Conservation (phyloP, 2,113 vertebrate species). For the Prunella fulvescens region DNA sequence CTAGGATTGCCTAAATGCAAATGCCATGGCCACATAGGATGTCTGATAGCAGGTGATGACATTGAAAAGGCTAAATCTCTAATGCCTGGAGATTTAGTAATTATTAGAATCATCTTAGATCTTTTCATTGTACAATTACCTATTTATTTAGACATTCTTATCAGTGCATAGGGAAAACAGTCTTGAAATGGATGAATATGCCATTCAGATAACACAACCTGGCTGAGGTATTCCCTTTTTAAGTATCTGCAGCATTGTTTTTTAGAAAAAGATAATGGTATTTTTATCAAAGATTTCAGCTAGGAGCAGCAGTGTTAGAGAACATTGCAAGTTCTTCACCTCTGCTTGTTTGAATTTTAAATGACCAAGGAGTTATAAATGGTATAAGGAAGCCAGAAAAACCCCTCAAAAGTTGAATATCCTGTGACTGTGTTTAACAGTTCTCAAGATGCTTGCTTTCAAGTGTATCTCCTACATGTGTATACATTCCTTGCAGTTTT, state of each 20-base stretch:
- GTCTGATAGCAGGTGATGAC: background rate
- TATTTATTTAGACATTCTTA: background rate
- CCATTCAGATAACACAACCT: background rate
- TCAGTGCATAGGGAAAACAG: background rate
- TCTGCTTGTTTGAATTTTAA: background rate
- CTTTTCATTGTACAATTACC: background rate
- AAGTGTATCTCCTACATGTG: background rate
- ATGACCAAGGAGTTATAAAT: background rate
- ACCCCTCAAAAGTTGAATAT: background rate
- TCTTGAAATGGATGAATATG: background rate
- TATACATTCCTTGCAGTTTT: background rate
- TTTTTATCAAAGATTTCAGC: background rate
- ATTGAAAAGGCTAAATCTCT: background rate
- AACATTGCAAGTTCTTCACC: background rate
- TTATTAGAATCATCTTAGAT: background rate
- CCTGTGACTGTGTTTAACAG: background rate
- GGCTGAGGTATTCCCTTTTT: background rate
- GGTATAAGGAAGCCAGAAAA: background rate
- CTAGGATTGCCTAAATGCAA: background rate
- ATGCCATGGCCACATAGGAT: rapidly evolving
- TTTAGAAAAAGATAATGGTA: background rate
- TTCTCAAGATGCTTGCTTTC: background rate
- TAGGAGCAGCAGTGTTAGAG: background rate
- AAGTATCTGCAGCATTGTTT: background rate
- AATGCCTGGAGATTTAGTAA: background rate